These are phyloP conservation scores for Aegotheles bennettii DNA, from an alignment of 2,113 vertebrate species.

Conservation along the genomic window DNA sequence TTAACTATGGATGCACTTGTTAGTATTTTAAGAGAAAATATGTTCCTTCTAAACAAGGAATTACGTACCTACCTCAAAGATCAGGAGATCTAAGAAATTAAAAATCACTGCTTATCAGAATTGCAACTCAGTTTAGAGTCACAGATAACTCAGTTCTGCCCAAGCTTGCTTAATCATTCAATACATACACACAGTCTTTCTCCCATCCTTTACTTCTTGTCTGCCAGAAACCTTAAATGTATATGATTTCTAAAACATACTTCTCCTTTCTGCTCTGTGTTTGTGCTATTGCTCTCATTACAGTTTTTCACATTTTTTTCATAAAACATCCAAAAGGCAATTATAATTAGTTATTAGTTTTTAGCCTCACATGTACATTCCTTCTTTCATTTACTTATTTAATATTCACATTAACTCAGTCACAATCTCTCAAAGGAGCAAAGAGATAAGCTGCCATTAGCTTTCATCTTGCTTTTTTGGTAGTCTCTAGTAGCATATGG, in stretches of 20 bases:
- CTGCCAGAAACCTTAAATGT: not conserved
- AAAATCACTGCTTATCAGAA: not conserved
- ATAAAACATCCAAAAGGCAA: not conserved
- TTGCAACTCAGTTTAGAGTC: not conserved
- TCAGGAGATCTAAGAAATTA: not conserved
- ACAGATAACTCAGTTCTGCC: not conserved
- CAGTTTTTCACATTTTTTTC: not conserved
- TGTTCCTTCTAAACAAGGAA: not conserved
- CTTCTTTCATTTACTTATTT: not conserved
- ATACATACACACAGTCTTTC: not conserved
- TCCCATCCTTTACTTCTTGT: not conserved
- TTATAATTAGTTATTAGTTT: too few relatives aligned
- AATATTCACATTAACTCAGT: not conserved
- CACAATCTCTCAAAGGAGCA: not conserved
- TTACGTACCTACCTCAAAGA: not conserved
- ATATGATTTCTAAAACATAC: not conserved
- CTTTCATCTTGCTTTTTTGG: not conserved
- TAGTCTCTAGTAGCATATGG: not conserved
- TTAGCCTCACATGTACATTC: not conserved
- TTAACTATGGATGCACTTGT: not conserved
- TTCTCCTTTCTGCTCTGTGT: not conserved
- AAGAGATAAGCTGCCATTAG: not conserved
- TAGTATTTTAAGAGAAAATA: not conserved
- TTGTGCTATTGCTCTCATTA: not conserved
- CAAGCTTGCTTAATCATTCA: not conserved